Base-by-base conservation (phyloP, 2,888 invertebrate species). In the Apamea anceps region DNA sequence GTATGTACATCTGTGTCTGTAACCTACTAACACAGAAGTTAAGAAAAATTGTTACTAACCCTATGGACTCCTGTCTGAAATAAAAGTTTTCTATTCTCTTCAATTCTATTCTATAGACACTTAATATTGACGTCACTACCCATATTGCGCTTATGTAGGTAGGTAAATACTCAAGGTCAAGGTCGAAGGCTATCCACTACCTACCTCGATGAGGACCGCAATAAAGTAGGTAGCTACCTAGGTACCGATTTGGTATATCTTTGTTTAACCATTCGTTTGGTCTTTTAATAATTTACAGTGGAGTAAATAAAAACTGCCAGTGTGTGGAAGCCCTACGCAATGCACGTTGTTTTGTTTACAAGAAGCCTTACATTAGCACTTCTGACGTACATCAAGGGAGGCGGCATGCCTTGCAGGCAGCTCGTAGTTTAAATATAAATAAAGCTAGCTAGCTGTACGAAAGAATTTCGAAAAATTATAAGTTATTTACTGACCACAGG, bases 341-440 rank as follows among this genome's bases (percentile, higher is more conserved):
- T 28, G 32, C 71, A 63, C 63, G 71, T 72, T 74, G 72, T 62
- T 57, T 57, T 81, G 37, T 60, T 66, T 72, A 51, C 15, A 28
- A 54, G 85, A 85, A 85, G 60, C 86, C 86, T 76, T 82, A 82
- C 54, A 54, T 62, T n/a, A 42, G 51, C 67, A 57, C 32, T 32
- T 67, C 32, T 76, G 72, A 73, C 75, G 66, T 76, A 80, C 18
- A 66, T 60, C 60, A 51, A 66, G 25, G 42, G 80, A 70, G 54
- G 6, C 18, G 18, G 37, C 51, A 68, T 54, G 54, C 13, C 51
- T 32, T 68, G 3, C 28, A 25, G 54, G 4, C 42, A 51, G 62
- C 13, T 67, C 18, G 5, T 78, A 28, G n/a, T 42, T 28, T 42
- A 42, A 12, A 13, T 57, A 45, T 57, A 45, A 65, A 76, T 54